Base-by-base conservation (phyloP, 2,888 invertebrate species). In the Leptopilina syphax region DNA sequence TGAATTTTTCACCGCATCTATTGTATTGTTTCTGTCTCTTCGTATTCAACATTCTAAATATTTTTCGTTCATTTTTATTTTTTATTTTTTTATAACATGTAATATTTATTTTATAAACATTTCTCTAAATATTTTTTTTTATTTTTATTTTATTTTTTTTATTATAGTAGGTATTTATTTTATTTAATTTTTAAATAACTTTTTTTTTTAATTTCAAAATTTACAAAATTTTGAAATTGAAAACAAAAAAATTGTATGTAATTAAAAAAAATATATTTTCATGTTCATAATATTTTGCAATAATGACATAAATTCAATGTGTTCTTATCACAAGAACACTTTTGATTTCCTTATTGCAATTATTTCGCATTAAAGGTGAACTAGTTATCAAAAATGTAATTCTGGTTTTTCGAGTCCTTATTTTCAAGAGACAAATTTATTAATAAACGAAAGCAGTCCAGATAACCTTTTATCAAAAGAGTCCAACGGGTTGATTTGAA, bases 351-450 rank as follows among this genome's bases (percentile, higher is more conserved):
- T 63, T 24, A 63, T 9, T 18, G 18, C 18, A 24, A 68, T 12
- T 68, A 54, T 54, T 44, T 44, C 44, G 6, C 44, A 44, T 27
- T 8, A 70, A 57, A 70, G 70, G 70, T 70, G 54, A 70, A 70
- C 54, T 70, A 27, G 50, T 13, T 34, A 4, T 70, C 50, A 54
- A 70, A 54, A 70, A 70, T 54, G 27, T 12, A 70, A 50, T 50
- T 10, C 68, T 47, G 50, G 50, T 70, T 54, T 70, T 50, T 50
- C 50, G 47, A 68, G 68, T 68, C 50, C 54, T 47, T 12, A 27
- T 60, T 18, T 60, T 60, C 12, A 4, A 18, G 18, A 65, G 13
- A 65, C 18, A 65, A 13, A 65, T 12, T 12, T 34, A 70, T 70
- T 10, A 24, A 18, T 12, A 10, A 70, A 18, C 50, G 70, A 70